Percentiles rank a stretch among this genome's conserved stretches.
Evolutionary conservation across 2,888 invertebrate genomes (phyloP).

Genomic region (Tenodera sinensis): DNA sequence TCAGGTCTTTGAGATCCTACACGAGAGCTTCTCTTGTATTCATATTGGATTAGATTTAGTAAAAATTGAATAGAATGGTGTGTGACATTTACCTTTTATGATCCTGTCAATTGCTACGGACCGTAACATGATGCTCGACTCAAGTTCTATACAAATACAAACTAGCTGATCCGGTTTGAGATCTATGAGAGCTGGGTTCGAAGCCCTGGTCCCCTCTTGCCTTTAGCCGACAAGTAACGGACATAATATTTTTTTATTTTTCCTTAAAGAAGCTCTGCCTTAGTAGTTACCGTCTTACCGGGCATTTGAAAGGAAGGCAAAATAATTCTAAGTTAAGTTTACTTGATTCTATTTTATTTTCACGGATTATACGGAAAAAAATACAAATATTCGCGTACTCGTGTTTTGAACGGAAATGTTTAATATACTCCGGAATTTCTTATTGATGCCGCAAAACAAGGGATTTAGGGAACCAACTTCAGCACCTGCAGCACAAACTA

Average conservation of each 20-base stretch:
- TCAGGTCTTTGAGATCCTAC: background rate
- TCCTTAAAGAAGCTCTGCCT: background rate
- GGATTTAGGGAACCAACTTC: background rate
- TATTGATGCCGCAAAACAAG: background rate
- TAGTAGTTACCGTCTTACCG: background rate
- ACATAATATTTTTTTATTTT: background rate
- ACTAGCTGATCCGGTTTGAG: background rate
- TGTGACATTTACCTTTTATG: background rate
- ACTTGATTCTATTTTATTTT: background rate
- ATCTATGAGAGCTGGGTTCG: background rate
- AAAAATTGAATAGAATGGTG: background rate
- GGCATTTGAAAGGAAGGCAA: background rate
- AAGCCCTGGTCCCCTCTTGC: background rate
- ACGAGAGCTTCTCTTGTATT: background rate
- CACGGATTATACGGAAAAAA: background rate
- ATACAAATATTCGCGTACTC: too few species aligned
- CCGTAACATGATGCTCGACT: background rate
- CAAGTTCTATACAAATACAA: background rate
- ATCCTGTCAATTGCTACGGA: background rate
- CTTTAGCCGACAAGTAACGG: background rate
- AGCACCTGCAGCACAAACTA: background rate
- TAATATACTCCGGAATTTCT: too few species aligned
- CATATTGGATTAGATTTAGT: background rate
- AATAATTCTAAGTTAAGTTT: background rate
- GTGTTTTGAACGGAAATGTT: too few species aligned